Percentiles rank a stretch among this genome's conserved stretches.
phyloP scores from a whole-genome alignment of 1,140 invertebrate genomes.

The Xylocopa sonorina region DNA sequence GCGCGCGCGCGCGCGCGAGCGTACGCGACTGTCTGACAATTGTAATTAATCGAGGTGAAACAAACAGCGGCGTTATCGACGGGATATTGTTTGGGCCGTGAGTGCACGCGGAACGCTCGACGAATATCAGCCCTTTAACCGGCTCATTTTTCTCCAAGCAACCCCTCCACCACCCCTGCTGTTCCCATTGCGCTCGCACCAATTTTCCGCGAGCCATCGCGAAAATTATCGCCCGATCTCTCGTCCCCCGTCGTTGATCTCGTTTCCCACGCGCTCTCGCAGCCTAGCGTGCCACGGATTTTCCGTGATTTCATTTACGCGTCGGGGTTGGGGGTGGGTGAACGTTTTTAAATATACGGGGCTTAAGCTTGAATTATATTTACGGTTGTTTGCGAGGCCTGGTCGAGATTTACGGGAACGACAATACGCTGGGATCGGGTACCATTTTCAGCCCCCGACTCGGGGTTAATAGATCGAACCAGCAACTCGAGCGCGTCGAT shows the following conservation, averaged over 20 bases:
- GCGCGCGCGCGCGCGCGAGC: not conserved
- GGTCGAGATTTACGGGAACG: too few relatives aligned
- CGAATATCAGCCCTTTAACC: conserved; percentile 14
- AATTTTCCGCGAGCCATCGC: not conserved
- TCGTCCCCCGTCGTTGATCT: not conserved
- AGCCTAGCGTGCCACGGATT: too few relatives aligned
- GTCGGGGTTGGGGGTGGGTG: too few relatives aligned
- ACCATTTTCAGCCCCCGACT: too few relatives aligned
- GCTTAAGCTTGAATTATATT: too few relatives aligned
- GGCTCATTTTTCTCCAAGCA: not conserved
- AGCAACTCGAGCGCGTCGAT: too few relatives aligned
- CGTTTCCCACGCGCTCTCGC: not conserved
- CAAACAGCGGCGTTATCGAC: not conserved
- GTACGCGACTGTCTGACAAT: conserved; percentile 1
- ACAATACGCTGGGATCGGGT: too few relatives aligned
- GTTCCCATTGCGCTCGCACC: conserved; percentile 28
- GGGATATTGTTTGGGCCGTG: conserved; percentile 11
- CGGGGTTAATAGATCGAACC: too few relatives aligned
- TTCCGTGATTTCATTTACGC: too few relatives aligned
- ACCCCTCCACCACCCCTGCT: too few relatives aligned
- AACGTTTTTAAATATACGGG: too few relatives aligned
- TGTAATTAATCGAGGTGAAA: conserved; percentile 41
- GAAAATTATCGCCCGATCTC: conserved; percentile 3
- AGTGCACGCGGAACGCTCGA: not conserved
- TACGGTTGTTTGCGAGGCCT: too few relatives aligned